phyloP scores from a whole-genome alignment of 2,888 invertebrate species.

The Steinernema scapterisci region DNA sequence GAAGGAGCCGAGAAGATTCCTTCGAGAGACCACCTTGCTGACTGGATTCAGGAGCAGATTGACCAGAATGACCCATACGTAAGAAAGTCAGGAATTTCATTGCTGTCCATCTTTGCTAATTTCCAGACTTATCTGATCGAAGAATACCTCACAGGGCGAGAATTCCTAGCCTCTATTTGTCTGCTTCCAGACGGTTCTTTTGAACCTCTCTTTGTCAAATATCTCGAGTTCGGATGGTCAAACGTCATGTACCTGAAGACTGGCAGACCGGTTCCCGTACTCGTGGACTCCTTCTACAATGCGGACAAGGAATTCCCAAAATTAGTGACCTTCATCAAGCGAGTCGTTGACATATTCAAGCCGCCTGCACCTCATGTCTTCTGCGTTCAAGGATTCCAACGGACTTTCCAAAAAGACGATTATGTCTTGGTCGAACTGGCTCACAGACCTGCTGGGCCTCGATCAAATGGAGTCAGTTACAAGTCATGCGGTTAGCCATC shows the following conservation, averaged over 20 bases:
- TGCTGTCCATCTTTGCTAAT: no score
- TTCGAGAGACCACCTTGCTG: neutral
- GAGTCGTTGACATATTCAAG: neutral
- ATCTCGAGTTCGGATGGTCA: neutral
- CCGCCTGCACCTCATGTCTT: neutral
- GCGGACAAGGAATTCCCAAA: neutral
- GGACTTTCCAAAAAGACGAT: neutral
- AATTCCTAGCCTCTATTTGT: neutral
- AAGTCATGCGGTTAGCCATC: neutral
- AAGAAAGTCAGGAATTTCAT: neutral
- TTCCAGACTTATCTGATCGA: neutral
- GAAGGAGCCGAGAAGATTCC: constrained; percentile 19
- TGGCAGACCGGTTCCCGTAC: neutral
- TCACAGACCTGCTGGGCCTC: neutral
- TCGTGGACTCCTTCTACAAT: neutral
- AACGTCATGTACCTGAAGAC: neutral
- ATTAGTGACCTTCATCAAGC: neutral
- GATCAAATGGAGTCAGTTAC: neutral
- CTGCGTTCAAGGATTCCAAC: neutral
- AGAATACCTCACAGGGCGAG: neutral
- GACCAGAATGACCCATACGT: neutral
- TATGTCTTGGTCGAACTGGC: neutral
- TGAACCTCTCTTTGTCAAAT: neutral
- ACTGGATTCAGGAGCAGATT: neutral
- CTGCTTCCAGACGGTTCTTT: neutral